These are phyloP conservation scores for Whitmania pigra DNA, from an alignment of 1,140 invertebrate genomes.

Conservation along the genomic window DNA sequence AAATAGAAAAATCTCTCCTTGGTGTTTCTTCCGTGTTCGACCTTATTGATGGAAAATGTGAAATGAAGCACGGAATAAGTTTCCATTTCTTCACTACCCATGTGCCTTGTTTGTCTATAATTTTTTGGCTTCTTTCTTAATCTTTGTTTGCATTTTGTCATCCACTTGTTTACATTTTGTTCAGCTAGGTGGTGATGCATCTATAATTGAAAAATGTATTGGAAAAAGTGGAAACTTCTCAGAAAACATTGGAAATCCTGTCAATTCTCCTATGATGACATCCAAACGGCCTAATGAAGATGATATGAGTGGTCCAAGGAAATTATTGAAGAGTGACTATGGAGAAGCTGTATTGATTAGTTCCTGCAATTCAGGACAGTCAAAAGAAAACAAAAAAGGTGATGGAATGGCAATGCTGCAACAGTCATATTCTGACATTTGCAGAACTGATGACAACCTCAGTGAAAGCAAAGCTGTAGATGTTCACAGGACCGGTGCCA, in stretches of 20 bases:
- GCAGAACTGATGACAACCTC: not conserved
- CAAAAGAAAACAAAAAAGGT: not conserved
- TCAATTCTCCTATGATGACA: too few species aligned
- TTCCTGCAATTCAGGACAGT: not conserved
- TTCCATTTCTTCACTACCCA: constrained; percentile 8
- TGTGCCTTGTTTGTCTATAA: not conserved
- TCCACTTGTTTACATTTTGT: constrained; percentile 22
- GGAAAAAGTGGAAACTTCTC: not conserved
- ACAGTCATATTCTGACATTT: not conserved
- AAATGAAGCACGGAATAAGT: not conserved
- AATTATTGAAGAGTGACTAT: not conserved
- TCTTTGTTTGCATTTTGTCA: constrained; percentile 16
- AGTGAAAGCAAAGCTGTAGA: constrained; percentile 39
- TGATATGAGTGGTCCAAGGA: not conserved
- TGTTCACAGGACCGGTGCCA: constrained; percentile 73
- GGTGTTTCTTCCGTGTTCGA: not conserved
- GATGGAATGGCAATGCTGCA: not conserved
- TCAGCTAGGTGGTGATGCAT: constrained; percentile 62
- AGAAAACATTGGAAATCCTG: not conserved
- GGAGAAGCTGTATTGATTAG: not conserved
- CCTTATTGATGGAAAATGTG: not conserved
- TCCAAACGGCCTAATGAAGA: not conserved
- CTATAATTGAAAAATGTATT: constrained; percentile 58
- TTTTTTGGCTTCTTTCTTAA: not conserved
- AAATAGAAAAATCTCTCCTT: constrained; percentile 1